A percentile compares a stretch with the other conserved stretches of the same genome.
These are phyloP conservation scores for Callithrix jacchus DNA, from an alignment of 2,113 vertebrate genomes.

Conservation along the genomic window DNA sequence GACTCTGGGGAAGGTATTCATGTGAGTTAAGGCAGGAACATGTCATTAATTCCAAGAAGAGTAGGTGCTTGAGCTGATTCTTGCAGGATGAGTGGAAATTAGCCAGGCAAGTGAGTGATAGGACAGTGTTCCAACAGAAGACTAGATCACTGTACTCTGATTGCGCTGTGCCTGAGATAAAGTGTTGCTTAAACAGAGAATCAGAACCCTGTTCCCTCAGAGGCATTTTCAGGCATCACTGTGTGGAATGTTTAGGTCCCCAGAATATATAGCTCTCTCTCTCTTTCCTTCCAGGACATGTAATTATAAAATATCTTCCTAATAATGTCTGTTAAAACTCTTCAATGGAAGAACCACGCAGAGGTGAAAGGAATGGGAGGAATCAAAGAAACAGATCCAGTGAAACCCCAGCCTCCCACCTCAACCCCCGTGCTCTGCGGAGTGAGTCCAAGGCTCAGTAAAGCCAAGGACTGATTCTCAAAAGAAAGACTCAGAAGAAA, in stretches of 20 bases:
- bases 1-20: not conserved
- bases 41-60: not conserved
- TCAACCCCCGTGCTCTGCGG: not conserved
- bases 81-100: not conserved
- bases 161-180: fast-evolving
- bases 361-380: not conserved
- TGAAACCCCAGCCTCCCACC: not conserved
- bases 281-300: not conserved
- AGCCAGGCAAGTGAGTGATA: not conserved
- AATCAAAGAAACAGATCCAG: not conserved
- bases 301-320: not conserved
- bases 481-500: not conserved
- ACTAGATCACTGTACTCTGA: no score
- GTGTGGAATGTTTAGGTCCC: not conserved
- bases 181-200: not conserved
- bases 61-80: not conserved
- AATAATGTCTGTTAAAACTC: not conserved
- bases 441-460: no score
- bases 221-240: not conserved
- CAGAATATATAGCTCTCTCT: not conserved
- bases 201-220: not conserved
- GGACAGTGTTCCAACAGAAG: not conserved
- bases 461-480: not conserved
- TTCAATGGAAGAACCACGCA: not conserved
- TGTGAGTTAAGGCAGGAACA: not conserved